Percentiles rank a stretch among this genome's conserved stretches.
These are phyloP conservation scores for Leucophenga montana DNA, from an alignment of 2,888 invertebrate genomes.

Conservation along the genomic window DNA sequence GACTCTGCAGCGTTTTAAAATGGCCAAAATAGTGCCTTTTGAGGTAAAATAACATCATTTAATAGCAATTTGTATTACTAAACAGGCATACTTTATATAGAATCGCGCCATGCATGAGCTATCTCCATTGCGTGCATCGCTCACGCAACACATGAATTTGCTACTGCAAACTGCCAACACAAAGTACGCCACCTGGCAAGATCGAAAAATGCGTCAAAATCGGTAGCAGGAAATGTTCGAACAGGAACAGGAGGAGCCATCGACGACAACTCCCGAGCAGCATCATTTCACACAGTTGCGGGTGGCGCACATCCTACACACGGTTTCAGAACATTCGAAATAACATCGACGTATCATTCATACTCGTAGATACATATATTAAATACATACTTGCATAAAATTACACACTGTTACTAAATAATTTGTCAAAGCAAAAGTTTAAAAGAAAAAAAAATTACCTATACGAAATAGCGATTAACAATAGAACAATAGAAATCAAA, in stretches of 20 bases:
- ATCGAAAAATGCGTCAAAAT: conserved; percentile 77
- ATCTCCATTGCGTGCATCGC: conserved; percentile 84
- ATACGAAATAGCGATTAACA: no score
- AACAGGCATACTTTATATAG: conserved; percentile 71
- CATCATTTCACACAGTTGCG: conserved; percentile 32
- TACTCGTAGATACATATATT: not conserved
- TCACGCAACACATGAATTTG: conserved; percentile 90
- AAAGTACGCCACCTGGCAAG: conserved; percentile 91
- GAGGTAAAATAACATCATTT: conserved; percentile 76
- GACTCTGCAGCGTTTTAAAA: conserved; percentile 89
- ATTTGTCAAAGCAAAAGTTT: no score
- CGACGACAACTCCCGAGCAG: conserved; percentile 22
- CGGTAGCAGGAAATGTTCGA: conserved; percentile 64
- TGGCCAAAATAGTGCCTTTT: conserved; percentile 87
- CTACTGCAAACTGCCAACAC: conserved; percentile 88
- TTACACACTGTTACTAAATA: no score
- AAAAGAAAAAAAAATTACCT: no score
- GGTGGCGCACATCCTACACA: not conserved
- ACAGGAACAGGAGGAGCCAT: not conserved
- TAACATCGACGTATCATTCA: not conserved
- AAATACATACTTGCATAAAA: no score
- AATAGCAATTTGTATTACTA: not conserved
- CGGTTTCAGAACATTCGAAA: not conserved
- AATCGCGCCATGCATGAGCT: conserved; percentile 87
- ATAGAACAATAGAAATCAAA: not conserved